Evolutionary conservation across 2,797 vertebrate species (phyloP).

Genomic region (Ctenopoma kingsleyae): DNA sequence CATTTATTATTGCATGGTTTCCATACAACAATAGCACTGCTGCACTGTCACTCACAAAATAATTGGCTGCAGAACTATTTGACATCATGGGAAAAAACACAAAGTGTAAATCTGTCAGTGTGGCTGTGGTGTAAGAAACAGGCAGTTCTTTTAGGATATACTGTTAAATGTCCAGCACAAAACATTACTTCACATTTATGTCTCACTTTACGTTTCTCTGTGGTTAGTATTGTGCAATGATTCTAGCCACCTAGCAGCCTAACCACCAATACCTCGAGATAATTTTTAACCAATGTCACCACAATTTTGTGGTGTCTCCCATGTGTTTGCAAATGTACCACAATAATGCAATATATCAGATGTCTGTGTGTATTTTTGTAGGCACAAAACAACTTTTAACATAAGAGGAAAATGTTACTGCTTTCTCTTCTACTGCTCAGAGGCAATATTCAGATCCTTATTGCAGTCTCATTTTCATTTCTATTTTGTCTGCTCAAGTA

Average conservation of each 20-base stretch:
- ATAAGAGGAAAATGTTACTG: constrained; percentile 13
- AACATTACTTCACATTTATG: constrained; percentile 13
- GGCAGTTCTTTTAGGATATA: neutral
- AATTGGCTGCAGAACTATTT: constrained; percentile 56
- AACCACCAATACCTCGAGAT: neutral
- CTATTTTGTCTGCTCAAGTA: too few species aligned
- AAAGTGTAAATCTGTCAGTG: constrained; percentile 34
- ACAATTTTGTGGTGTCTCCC: neutral
- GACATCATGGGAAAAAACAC: constrained; percentile 28
- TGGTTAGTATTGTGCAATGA: constrained; percentile 7
- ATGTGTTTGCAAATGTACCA: constrained; percentile 12
- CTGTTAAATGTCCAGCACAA: constrained; percentile 6
- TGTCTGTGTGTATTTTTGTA: neutral
- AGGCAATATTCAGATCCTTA: too few species aligned
- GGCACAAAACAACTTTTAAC: constrained; percentile 30
- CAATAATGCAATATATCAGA: neutral
- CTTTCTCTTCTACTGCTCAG: too few species aligned
- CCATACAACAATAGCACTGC: constrained; percentile 34
- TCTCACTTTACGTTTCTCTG: neutral
- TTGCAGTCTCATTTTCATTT: too few species aligned
- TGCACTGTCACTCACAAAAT: constrained; percentile 38
- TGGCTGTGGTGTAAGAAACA: constrained; percentile 23
- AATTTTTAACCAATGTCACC: constrained; percentile 1
- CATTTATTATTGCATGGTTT: constrained; percentile 59
- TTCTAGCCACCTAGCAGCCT: too few species aligned